These are phyloP conservation scores for Lampropteryx suffumata DNA, from an alignment of 2,888 invertebrate species.

Conservation along the genomic window DNA sequence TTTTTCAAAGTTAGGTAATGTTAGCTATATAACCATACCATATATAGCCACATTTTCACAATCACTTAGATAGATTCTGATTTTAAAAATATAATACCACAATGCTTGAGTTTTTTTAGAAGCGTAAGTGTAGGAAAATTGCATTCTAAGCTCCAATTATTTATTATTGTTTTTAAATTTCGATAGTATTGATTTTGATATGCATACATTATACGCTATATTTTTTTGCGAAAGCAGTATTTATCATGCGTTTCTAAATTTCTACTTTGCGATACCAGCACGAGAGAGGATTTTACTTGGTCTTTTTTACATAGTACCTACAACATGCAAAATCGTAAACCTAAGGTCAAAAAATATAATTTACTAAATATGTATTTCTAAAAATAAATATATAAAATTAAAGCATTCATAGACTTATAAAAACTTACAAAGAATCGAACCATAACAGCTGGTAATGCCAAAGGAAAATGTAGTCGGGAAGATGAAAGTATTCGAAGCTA, in stretches of 20 bases:
- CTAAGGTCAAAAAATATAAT: conserved; percentile 14
- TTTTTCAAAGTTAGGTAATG: too few relatives aligned
- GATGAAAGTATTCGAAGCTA: conserved; percentile 54
- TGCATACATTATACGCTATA: conserved; percentile 1
- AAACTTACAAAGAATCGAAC: conserved; percentile 35
- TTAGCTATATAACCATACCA: too few relatives aligned
- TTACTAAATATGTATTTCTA: conserved; percentile 5
- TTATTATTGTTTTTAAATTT: neutral
- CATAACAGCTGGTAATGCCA: conserved; percentile 39
- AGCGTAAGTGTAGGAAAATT: conserved; percentile 23
- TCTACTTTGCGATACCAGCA: conserved; percentile 23
- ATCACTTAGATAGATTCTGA: neutral
- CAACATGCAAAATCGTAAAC: conserved; percentile 29
- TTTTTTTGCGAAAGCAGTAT: conserved; percentile 15
- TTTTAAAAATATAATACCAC: neutral
- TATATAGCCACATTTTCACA: conserved; percentile 25
- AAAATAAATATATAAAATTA: conserved; percentile 6
- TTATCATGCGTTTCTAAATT: conserved; percentile 26
- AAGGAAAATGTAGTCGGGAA: conserved; percentile 40
- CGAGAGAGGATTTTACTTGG: conserved; percentile 11
- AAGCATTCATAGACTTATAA: conserved; percentile 25
- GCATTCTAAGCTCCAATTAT: conserved; percentile 25
- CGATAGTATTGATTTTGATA: conserved; percentile 15
- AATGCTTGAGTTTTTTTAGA: conserved; percentile 9
- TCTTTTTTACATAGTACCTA: neutral